Evolutionary conservation across 2,113 vertebrate species (phyloP).

Genomic region (Cettia cetti): DNA sequence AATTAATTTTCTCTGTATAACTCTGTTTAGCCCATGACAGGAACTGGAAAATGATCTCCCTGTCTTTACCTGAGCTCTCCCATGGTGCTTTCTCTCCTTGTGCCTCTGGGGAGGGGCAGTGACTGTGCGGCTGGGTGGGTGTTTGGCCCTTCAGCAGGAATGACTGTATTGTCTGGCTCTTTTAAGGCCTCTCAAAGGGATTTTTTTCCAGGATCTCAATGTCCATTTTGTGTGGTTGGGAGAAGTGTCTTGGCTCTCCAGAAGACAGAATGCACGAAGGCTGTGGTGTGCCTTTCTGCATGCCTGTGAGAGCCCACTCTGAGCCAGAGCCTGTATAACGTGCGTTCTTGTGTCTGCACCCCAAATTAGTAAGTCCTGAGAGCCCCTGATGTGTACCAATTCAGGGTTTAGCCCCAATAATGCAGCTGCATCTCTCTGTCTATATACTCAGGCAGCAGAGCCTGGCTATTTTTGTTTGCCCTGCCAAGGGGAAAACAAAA

Average conservation of each 20-base stretch:
- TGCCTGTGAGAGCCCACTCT: neutral
- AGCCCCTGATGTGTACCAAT: neutral
- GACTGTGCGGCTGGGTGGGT: neutral
- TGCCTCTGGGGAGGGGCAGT: neutral
- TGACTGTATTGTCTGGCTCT: neutral
- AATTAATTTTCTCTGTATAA: neutral
- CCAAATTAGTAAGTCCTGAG: neutral
- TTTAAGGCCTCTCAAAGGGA: neutral
- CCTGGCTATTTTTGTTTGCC: neutral
- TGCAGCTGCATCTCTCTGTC: neutral
- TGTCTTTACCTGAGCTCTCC: neutral
- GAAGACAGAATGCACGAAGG: neutral
- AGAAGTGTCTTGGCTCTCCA: neutral
- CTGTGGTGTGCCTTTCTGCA: neutral
- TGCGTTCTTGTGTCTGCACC: neutral
- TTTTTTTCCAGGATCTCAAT: neutral
- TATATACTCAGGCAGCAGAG: neutral
- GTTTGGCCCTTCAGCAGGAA: neutral
- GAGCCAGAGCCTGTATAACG: neutral
- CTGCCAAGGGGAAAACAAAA: neutral
- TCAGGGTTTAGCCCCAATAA: neutral
- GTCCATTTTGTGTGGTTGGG: neutral
- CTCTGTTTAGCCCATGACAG: neutral
- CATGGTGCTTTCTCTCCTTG: neutral
- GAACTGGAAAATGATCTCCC: neutral